These are phyloP conservation scores for Monopis laevigella DNA, from an alignment of 2,888 invertebrate species.

Conservation along the genomic window DNA sequence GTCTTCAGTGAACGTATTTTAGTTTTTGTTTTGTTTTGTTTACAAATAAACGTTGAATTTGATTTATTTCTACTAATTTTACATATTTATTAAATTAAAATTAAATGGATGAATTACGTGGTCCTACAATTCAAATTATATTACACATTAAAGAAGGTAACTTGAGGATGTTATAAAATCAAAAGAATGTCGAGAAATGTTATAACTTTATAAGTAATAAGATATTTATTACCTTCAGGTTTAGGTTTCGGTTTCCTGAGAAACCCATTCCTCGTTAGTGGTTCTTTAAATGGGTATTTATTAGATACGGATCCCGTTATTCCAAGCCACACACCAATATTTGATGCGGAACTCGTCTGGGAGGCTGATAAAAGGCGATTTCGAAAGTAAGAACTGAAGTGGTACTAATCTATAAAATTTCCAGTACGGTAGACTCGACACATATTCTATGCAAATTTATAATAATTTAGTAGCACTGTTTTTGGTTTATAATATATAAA, in stretches of 20 bases:
- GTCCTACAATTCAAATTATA: conserved; percentile 72
- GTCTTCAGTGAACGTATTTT: too few relatives aligned
- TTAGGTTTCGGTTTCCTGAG: conserved; percentile 66
- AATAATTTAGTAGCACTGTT: too few relatives aligned
- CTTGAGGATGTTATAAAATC: too few relatives aligned
- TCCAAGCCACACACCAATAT: conserved; percentile 67
- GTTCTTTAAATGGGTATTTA: conserved; percentile 71
- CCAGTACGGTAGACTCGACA: too few relatives aligned
- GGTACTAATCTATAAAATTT: too few relatives aligned
- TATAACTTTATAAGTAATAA: not conserved
- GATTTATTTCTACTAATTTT: conserved; percentile 23
- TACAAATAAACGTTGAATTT: conserved; percentile 34
- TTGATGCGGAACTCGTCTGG: conserved; percentile 81
- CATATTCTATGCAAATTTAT: too few relatives aligned
- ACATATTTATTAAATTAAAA: conserved; percentile 21
- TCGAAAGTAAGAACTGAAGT: conserved; percentile 65
- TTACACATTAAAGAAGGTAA: conserved; percentile 74
- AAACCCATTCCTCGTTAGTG: conserved; percentile 65
- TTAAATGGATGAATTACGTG: conserved; percentile 72
- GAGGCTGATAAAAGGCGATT: conserved; percentile 77
- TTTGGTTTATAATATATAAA: too few relatives aligned
- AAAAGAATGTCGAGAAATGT: too few relatives aligned
- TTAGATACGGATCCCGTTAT: conserved; percentile 74
- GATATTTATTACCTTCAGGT: conserved; percentile 44
- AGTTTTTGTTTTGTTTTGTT: conserved; percentile 32